Conservation (phyloP, 37 sponge, comb jelly and placozoan genomes). For the Chondrosia reniformis region DNA sequence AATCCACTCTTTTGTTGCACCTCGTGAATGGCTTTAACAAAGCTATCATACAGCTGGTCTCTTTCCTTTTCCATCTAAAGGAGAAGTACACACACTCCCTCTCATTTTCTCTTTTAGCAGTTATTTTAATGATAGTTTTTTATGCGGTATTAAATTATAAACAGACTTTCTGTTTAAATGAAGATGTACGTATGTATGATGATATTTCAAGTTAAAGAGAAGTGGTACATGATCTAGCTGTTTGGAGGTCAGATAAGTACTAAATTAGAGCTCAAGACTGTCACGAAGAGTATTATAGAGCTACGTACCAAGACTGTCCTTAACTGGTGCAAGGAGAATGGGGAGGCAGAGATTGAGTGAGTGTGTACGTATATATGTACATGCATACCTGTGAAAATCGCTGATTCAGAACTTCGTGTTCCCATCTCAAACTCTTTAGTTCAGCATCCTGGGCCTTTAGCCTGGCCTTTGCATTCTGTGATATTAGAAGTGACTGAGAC, state of each 20-base stretch:
- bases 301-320: no score
- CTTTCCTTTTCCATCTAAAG: slow-evolving; percentile 87
- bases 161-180: no score
- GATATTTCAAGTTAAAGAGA: not conserved
- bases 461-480: slow-evolving; percentile 90
- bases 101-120: no score
- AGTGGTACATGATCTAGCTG: not conserved
- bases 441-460: slow-evolving; percentile 92
- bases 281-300: no score
- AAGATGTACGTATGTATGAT: not conserved
- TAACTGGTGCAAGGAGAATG: no score
- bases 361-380: slow-evolving; percentile 10
- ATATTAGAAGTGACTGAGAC: not conserved
- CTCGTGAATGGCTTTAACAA: slow-evolving; percentile 95
- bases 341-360: no score
- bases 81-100: not conserved
- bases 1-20: slow-evolving; percentile 97
- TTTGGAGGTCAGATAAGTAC: not conserved
- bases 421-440: slow-evolving; percentile 92
- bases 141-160: no score
- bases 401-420: slow-evolving; percentile 96
- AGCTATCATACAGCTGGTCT: slow-evolving; percentile 89
- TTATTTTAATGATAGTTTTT: no score
- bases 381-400: slow-evolving; percentile 81
- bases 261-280: no score